Percentiles rank a stretch among this genome's conserved stretches.
Conservation (phyloP, 2,113 vertebrate species). For the Peromyscus californicus region DNA sequence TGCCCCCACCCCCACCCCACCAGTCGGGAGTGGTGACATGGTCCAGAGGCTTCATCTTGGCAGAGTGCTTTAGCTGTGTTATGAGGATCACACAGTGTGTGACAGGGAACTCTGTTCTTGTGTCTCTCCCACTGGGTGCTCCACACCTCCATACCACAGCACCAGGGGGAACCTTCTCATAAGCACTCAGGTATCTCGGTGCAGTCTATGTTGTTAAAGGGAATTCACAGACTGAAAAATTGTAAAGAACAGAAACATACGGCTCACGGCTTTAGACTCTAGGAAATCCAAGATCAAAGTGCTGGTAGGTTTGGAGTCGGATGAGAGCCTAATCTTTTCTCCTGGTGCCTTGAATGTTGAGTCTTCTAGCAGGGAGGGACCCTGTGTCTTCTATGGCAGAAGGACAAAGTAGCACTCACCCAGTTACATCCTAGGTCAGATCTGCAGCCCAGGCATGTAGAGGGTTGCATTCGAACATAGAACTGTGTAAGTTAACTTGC, state of each 20-base stretch:
- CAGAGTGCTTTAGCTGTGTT: fast-evolving
- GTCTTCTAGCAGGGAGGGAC: not conserved
- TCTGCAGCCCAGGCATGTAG: not conserved
- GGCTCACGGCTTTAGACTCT: not conserved
- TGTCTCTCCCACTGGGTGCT: not conserved
- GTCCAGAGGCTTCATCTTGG: not conserved
- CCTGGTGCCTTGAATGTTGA: not conserved
- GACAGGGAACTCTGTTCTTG: not conserved
- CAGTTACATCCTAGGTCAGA: not conserved
- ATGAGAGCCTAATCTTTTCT: not conserved
- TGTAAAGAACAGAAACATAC: not conserved
- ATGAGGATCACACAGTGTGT: not conserved
- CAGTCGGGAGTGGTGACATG: not conserved
- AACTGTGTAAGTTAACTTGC: not conserved
- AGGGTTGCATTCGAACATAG: not conserved
- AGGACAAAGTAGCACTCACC: not conserved
- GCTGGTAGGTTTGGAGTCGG: not conserved
- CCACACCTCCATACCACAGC: not conserved
- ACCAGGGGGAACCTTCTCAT: not conserved
- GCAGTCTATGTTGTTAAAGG: not conserved
- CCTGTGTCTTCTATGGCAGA: not conserved
- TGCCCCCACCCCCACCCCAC: not conserved
- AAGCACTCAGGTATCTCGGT: not conserved
- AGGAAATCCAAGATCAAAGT: not conserved
- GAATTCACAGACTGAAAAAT: not conserved